These are phyloP conservation scores for Archivesica marissinica DNA, from an alignment of 1,140 invertebrate species.

Conservation along the genomic window DNA sequence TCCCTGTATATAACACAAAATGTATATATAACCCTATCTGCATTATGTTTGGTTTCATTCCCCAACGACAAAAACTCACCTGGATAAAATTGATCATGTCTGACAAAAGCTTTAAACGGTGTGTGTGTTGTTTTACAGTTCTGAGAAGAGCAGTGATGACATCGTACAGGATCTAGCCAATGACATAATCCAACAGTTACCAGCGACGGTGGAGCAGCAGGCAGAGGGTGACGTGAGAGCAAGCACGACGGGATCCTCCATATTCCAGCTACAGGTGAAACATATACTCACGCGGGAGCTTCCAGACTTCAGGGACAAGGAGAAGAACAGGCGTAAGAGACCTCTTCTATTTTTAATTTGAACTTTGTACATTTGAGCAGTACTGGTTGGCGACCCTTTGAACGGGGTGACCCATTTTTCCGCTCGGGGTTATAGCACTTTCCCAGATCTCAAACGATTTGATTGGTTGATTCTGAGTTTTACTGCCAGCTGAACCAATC, in stretches of 20 bases:
- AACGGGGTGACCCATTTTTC: too few species aligned
- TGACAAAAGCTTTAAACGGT: too few species aligned
- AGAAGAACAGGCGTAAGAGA: slow-evolving; percentile 74
- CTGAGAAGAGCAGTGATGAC: slow-evolving; percentile 88
- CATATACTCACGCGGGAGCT: slow-evolving; percentile 67
- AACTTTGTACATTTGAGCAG: too few species aligned
- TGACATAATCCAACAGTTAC: slow-evolving; percentile 79
- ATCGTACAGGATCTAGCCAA: slow-evolving; percentile 86
- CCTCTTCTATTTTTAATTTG: too few species aligned
- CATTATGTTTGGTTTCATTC: too few species aligned
- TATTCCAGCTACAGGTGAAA: slow-evolving; percentile 70
- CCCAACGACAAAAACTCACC: too few species aligned
- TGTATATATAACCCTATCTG: neutral
- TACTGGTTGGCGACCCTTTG: too few species aligned
- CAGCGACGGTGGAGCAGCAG: slow-evolving; percentile 82
- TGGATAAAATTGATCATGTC: too few species aligned
- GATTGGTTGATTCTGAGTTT: too few species aligned
- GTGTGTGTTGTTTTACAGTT: slow-evolving; percentile 79
- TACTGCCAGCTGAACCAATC: too few species aligned
- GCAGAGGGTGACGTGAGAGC: slow-evolving; percentile 69
- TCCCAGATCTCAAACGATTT: too few species aligned
- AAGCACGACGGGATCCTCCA: slow-evolving; percentile 42
- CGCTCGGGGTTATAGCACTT: too few species aligned
- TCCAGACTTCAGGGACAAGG: slow-evolving; percentile 74
- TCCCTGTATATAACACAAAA: neutral